phyloP scores from a whole-genome alignment of 2,113 vertebrate genomes.

The Pionites leucogaster region DNA sequence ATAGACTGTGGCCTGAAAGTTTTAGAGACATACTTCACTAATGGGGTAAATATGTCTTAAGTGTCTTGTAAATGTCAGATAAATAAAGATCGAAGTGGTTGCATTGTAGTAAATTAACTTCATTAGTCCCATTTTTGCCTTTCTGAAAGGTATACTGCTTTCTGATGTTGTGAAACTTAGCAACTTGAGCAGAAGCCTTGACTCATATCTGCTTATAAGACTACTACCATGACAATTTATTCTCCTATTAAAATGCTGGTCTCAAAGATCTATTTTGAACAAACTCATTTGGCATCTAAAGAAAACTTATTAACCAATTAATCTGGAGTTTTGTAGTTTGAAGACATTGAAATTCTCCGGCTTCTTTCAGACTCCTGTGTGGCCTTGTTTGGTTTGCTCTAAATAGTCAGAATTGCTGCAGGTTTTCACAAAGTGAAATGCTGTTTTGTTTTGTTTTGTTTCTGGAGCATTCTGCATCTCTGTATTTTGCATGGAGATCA shows the following conservation, averaged over 20 bases:
- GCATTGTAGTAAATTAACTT: neutral
- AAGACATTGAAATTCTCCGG: neutral
- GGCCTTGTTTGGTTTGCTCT: neutral
- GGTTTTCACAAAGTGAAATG: neutral
- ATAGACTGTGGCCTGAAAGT: conserved; percentile 81
- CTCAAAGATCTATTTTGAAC: neutral
- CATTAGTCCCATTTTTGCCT: neutral
- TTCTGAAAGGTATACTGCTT: neutral
- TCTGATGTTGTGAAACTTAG: neutral
- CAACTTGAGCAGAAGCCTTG: neutral
- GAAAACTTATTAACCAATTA: neutral
- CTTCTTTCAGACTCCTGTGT: neutral
- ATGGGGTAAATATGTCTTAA: conserved; percentile 77
- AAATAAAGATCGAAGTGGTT: neutral
- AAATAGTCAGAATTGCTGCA: neutral
- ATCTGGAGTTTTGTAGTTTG: neutral
- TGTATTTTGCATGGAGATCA: neutral
- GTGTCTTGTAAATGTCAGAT: neutral
- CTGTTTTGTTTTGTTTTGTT: neutral
- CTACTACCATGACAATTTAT: neutral
- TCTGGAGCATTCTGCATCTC: neutral
- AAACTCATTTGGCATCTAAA: neutral
- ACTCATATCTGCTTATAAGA: neutral
- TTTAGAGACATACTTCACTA: conserved; percentile 84
- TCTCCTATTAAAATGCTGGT: neutral